phyloP scores from a whole-genome alignment of 2,113 vertebrate species.

The Pterocles orientalis region DNA sequence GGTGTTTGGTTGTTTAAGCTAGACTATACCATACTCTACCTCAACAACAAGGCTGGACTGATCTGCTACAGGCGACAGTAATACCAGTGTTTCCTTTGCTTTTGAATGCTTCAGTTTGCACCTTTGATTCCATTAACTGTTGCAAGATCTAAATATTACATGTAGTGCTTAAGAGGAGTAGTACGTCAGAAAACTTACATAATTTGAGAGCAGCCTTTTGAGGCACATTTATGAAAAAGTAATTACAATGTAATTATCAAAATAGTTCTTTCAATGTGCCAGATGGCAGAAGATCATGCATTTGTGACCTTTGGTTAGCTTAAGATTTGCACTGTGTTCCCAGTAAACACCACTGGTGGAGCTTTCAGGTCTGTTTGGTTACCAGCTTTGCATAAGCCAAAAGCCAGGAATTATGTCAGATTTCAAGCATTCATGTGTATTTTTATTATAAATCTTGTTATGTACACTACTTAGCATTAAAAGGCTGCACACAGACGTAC shows the following conservation, averaged over 20 bases:
- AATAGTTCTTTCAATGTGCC: neutral
- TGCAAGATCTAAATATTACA: neutral
- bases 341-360: neutral
- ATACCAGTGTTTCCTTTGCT: neutral
- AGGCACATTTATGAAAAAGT: neutral
- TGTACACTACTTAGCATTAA: neutral
- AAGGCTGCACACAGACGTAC: neutral
- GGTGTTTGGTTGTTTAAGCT: neutral
- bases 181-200: neutral
- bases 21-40: neutral
- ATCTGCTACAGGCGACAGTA: neutral
- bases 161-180: neutral
- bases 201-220: neutral
- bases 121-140: neutral
- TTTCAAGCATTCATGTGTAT: neutral
- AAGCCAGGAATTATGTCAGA: neutral
- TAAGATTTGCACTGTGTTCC: neutral
- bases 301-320: neutral
- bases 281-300: neutral
- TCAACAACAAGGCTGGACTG: rapidly evolving
- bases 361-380: neutral
- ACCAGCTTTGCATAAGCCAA: neutral
- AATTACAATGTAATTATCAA: neutral
- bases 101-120: neutral
- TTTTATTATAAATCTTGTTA: neutral